Base-by-base conservation (phyloP, 1,140 invertebrate genomes). In the Trachymyrmex cornetzi region DNA sequence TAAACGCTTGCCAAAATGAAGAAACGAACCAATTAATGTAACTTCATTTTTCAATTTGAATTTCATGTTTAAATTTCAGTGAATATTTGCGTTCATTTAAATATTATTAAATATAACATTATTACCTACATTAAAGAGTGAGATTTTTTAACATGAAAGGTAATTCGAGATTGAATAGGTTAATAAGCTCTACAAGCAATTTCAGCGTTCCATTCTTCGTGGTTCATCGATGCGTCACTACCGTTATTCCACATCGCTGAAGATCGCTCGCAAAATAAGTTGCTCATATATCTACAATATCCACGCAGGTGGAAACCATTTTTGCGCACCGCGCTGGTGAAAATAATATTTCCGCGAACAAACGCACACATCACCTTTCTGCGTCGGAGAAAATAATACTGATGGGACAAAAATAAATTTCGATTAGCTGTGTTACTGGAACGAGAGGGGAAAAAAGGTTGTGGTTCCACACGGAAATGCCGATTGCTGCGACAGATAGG, bases 401-500 rank as follows among this genome's bases (percentile, higher is more conserved):
- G 77, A 82, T 72, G 55, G 69, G 63, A 55, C 53, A 38, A 86
- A 75, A 74, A 89, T 89, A 89, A 89, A 89, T 89, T 66, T 50
- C 55, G 81, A 88, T 77, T 61, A 22, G n/a, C 7, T 71, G 77
- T 24, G 24, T 11, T 9, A 16, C 16, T 48, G 53, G 55, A 14
- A 14, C 11, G 6, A n/a, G 63, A 55, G 44, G 48, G 48, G 72
- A 85, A 74, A 85, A 89, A 80, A 64, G 16, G 30, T 34, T n/a
- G 53, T 0, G 22, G n/a, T 55, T 74, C 67, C 57, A 64, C 14
- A 22, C 71, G 87, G 75, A 80, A 67, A 89, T 90, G 24, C 71
- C 44, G 67, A 87, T 88, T 75, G 67, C 69, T 44, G 72, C 48
- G 67, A 87, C 88, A 87, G 87, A 92, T 87, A 91, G 88, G 34